Evolutionary conservation across 2,797 vertebrate species (phyloP).

Genomic region (Dryobates pubescens): DNA sequence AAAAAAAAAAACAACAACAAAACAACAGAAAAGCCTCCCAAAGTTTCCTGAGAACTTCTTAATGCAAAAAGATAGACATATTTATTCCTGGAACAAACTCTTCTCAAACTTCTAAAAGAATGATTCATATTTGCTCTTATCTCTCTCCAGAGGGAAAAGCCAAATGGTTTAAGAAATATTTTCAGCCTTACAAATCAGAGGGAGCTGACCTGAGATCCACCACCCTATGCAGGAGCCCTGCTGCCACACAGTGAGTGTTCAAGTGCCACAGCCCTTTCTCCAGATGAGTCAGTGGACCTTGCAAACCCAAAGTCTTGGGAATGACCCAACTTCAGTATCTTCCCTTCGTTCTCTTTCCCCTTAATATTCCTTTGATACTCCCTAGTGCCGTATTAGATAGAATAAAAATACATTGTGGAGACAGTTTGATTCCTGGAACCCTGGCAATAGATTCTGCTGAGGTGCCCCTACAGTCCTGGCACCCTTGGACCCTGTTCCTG

Average conservation of each 20-base stretch:
- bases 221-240: not conserved
- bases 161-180: slow-evolving; percentile 20
- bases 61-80: not conserved
- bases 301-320: not conserved
- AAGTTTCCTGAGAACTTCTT: not conserved
- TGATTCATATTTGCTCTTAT: slow-evolving; percentile 25
- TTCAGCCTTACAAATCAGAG: not conserved
- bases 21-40: not conserved
- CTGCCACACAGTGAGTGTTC: not conserved
- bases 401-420: not conserved
- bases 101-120: slow-evolving; percentile 11
- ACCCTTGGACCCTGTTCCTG: not conserved
- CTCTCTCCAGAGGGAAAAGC: slow-evolving; percentile 20
- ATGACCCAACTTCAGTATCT: not conserved
- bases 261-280: not conserved
- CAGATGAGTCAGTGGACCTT: not conserved
- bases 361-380: not conserved
- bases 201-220: not conserved
- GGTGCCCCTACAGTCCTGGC: not conserved
- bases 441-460: not conserved
- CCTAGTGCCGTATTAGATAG: not conserved
- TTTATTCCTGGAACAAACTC: not conserved
- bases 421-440: not conserved
- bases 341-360: not conserved
- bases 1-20: slow-evolving; percentile 14